Conservation (phyloP, 2,888 invertebrate species). For the Sphinx pinastri region DNA sequence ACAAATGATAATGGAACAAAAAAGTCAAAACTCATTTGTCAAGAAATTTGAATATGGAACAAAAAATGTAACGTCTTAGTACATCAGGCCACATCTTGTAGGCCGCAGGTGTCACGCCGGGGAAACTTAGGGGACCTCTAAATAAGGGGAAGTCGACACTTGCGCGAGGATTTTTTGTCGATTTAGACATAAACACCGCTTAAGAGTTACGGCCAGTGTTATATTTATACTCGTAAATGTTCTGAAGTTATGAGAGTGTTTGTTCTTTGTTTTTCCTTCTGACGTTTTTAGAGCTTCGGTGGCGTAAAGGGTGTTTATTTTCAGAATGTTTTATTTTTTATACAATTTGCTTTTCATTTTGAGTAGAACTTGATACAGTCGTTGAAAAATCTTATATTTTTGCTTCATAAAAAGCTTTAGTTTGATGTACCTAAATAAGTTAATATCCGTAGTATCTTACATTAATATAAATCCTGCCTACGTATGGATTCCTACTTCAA, state of each 20-base stretch:
- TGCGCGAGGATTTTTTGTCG: slow-evolving; percentile 64
- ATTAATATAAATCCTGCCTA: too few species aligned
- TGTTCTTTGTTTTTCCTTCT: slow-evolving; percentile 17
- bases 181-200: slow-evolving; percentile 70
- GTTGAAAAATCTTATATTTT: too few species aligned
- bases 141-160: slow-evolving; percentile 44
- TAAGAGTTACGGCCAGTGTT: slow-evolving; percentile 39
- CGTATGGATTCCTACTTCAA: too few species aligned
- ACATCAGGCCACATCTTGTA: slow-evolving; percentile 58
- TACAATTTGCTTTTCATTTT: too few species aligned
- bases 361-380: too few species aligned
- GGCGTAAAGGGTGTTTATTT: background rate
- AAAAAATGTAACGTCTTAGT: slow-evolving; percentile 52
- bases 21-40: background rate
- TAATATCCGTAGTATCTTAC: too few species aligned
- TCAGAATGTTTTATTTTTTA: too few species aligned
- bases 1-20: background rate
- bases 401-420: too few species aligned
- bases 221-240: slow-evolving; percentile 20
- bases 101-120: slow-evolving; percentile 58
- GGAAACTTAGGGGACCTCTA: slow-evolving; percentile 46
- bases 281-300: background rate
- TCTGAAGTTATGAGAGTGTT: slow-evolving; percentile 17
- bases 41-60: slow-evolving; percentile 31
- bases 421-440: too few species aligned